phyloP scores from a whole-genome alignment of 2,888 invertebrate species.

The Melieria omissa region DNA sequence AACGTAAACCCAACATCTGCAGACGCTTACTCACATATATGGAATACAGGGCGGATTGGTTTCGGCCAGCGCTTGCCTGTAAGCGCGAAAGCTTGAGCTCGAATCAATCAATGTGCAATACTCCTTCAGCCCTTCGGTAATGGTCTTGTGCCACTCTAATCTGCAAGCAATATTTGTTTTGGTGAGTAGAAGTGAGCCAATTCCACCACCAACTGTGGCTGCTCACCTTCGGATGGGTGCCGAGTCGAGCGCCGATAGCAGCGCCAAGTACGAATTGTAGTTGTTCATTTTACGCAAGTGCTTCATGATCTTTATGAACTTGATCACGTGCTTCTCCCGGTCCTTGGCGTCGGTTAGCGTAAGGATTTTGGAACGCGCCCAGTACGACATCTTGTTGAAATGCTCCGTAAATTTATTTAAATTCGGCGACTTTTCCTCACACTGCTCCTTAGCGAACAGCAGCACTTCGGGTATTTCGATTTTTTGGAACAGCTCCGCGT shows the following conservation, averaged over 20 bases:
- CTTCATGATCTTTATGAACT: constrained; percentile 99
- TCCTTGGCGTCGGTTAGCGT: constrained; percentile 94
- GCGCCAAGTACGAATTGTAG: constrained; percentile 97
- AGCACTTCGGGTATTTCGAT: constrained; percentile 98
- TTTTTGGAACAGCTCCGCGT: constrained; percentile 93
- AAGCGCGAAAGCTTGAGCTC: constrained; percentile 97
- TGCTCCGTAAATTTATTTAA: constrained; percentile 97
- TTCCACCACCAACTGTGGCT: not conserved
- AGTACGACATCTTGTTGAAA: constrained; percentile 99
- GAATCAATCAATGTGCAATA: constrained; percentile 97
- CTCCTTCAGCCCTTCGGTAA: constrained; percentile 91
- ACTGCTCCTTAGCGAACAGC: constrained; percentile 97
- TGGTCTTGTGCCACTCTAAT: constrained; percentile 93
- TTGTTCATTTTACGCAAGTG: constrained; percentile 96
- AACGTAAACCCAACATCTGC: not conserved
- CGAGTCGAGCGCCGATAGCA: constrained; percentile 96
- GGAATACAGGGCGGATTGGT: constrained; percentile 99
- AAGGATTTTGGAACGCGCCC: constrained; percentile 94
- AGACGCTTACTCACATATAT: constrained; percentile 83
- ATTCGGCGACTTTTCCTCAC: constrained; percentile 96
- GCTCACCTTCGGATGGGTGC: constrained; percentile 78
- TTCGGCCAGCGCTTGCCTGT: constrained; percentile 91
- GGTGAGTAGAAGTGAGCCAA: constrained; percentile 1
- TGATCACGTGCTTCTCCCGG: constrained; percentile 92
- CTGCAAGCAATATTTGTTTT: constrained; percentile 64